Evolutionary conservation across 1,140 invertebrate species (phyloP).

Genomic region (Musca domestica): DNA sequence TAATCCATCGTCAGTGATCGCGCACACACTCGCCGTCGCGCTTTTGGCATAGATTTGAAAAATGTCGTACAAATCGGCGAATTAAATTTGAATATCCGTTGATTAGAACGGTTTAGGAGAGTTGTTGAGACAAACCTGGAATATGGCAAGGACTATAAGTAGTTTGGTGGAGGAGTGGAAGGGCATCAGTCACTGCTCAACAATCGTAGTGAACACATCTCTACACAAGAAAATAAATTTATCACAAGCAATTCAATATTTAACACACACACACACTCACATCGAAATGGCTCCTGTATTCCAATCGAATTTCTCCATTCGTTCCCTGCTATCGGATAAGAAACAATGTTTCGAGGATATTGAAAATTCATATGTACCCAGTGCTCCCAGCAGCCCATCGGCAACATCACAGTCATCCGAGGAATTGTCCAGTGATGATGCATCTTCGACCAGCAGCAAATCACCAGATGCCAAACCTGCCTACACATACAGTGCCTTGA

Average conservation of each 20-base stretch:
- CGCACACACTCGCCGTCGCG: not conserved
- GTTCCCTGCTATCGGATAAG: slow-evolving; percentile 18
- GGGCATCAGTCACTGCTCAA: slow-evolving; percentile 16
- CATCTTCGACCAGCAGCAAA: slow-evolving; percentile 13
- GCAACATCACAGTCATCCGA: not conserved
- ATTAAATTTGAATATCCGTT: slow-evolving; percentile 3
- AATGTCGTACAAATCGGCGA: slow-evolving; percentile 1
- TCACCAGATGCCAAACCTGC: slow-evolving; percentile 17
- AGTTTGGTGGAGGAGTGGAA: slow-evolving; percentile 5
- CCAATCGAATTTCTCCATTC: slow-evolving; percentile 24
- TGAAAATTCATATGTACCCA: not conserved
- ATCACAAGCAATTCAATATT: slow-evolving; percentile 9
- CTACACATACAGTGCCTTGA: slow-evolving; percentile 95
- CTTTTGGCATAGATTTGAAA: not conserved
- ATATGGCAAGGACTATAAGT: not conserved
- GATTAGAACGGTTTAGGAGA: slow-evolving; percentile 7
- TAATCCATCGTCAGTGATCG: not conserved
- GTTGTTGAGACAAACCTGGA: not conserved
- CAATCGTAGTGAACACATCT: not conserved
- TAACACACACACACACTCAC: not conserved
- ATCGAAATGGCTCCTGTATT: slow-evolving; percentile 18
- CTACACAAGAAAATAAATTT: not conserved
- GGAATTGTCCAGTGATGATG: not conserved
- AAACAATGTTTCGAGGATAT: not conserved
- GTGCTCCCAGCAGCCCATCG: not conserved